A percentile compares a stretch with the other conserved stretches of the same genome.
Evolutionary conservation across 30 jellyfish, hydroid and myxozoan genomes (phyloP).

Genomic region (Clytia hemisphaerica): DNA sequence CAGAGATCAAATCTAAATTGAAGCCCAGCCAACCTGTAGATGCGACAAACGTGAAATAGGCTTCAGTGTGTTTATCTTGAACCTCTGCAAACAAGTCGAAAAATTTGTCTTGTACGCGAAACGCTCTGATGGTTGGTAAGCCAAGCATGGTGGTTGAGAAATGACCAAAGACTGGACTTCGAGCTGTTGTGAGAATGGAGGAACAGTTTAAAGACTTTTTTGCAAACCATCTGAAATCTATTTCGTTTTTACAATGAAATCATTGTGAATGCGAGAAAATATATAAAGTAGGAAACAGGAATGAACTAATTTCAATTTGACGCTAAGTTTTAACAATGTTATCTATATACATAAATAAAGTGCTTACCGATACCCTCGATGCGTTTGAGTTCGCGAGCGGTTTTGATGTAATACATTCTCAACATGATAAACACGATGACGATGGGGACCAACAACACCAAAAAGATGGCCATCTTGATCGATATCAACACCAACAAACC

Average conservation of each 20-base stretch:
- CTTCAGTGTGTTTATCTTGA: constrained; percentile 81
- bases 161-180: constrained; percentile 92
- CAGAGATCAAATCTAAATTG: constrained; percentile 51
- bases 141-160: constrained; percentile 91
- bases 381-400: constrained; percentile 77
- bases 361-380: constrained; percentile 79
- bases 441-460: constrained; percentile 63
- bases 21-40: constrained; percentile 67
- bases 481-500: constrained; percentile 65
- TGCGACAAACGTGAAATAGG: constrained; percentile 63
- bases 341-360: background rate
- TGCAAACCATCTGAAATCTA: too few species aligned
- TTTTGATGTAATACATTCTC: constrained; percentile 69
- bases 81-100: constrained; percentile 38
- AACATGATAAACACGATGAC: constrained; percentile 44
- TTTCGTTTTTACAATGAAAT: too few species aligned
- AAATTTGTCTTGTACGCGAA: constrained; percentile 60
- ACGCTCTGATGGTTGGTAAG: constrained; percentile 86
- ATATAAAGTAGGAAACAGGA: too few species aligned
- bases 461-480: constrained; percentile 54
- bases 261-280: too few species aligned
- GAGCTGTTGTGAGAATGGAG: constrained; percentile 36
- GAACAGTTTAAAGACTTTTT: too few species aligned
- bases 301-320: too few species aligned
- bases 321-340: too few species aligned